phyloP scores from a whole-genome alignment of 2,797 vertebrate species.

The Huso huso region DNA sequence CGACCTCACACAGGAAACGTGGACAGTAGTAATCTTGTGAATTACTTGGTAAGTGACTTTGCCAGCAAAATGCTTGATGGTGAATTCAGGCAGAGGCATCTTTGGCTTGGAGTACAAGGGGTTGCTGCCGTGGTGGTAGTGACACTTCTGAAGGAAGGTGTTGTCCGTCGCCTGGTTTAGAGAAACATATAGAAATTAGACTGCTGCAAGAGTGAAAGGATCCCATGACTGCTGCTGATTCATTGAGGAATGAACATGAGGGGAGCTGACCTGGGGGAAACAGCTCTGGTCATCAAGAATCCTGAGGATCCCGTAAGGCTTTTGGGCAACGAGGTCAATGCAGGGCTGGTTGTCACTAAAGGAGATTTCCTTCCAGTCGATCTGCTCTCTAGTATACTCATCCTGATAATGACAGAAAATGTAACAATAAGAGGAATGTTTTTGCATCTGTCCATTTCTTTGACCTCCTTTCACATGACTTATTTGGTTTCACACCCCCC shows the following conservation, averaged over 20 bases:
- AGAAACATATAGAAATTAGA: constrained; percentile 10
- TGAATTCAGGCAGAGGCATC: constrained; percentile 92
- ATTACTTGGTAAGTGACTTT: constrained; percentile 89
- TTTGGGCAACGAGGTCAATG: constrained; percentile 89
- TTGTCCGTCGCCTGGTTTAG: constrained; percentile 87
- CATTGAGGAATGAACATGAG: background rate
- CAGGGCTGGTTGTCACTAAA: constrained; percentile 89
- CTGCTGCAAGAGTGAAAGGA: background rate
- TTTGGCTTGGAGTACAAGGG: constrained; percentile 86
- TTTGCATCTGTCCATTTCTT: too few species aligned
- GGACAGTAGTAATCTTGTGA: too few species aligned
- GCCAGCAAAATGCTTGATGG: constrained; percentile 91
- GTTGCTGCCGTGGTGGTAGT: constrained; percentile 86
- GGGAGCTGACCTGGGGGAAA: constrained; percentile 79
- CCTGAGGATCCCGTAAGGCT: constrained; percentile 86
- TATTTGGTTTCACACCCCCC: too few species aligned
- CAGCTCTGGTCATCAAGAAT: constrained; percentile 92
- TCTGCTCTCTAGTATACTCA: constrained; percentile 85
- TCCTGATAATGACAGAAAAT: constrained; percentile 56
- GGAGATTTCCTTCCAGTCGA: constrained; percentile 81
- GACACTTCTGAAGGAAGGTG: constrained; percentile 97
- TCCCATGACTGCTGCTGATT: too few species aligned
- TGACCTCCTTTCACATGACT: too few species aligned
- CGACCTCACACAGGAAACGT: too few species aligned
- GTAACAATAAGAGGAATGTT: too few species aligned